Evolutionary conservation across 2,888 invertebrate species (phyloP), one percentile per base, ranked within the genome.

Genomic region (Galerucella calmariensis): DNA sequence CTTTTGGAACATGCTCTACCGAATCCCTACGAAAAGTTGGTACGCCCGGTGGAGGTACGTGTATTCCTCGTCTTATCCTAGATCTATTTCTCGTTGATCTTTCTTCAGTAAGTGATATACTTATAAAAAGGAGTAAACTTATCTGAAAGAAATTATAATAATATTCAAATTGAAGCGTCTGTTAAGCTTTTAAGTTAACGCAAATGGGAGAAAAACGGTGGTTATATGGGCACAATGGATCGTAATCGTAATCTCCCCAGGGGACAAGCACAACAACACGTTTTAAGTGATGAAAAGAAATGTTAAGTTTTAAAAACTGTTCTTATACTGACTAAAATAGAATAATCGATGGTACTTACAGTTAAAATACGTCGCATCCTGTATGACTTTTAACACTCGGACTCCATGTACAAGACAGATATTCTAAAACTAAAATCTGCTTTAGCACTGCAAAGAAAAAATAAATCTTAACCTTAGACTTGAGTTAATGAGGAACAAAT

Each of bases 1-100:
- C 44, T 11, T 82, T 78, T 3, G 88, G 88, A n/a, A 83, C 81
- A 63, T 86, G 86, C 82, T 90, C 89, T 27, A 90, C 89, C 2
- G 88, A 84, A 70, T 84, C 85, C 74, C 90, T 84, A 78, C 86
- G 86, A 78, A 90, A 90, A 3, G 83, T 83, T 8, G 84, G 85
- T 2, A 78, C 77, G 8, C 83, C 80, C 61, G 81, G 70, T 20
- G 85, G 82, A 63, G 86, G 86, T 70, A 84, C 80, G 77, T 85
- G 85, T 56, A 79, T 72, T 70, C 80, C 82, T 68, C 83, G 74
- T 80, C 81, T 81, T 73, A 79, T 69, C 35, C 53, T 62, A 0
- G 77, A 16, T 65, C 44, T 65, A 16, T 9, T 65, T 58, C 82
- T 77, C 70, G 78, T 67, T 27, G 80, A 72, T 75, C 81, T 81